Evolutionary conservation across 1,140 invertebrate genomes (phyloP).

Genomic region (Zaprionus tsacasi): DNA sequence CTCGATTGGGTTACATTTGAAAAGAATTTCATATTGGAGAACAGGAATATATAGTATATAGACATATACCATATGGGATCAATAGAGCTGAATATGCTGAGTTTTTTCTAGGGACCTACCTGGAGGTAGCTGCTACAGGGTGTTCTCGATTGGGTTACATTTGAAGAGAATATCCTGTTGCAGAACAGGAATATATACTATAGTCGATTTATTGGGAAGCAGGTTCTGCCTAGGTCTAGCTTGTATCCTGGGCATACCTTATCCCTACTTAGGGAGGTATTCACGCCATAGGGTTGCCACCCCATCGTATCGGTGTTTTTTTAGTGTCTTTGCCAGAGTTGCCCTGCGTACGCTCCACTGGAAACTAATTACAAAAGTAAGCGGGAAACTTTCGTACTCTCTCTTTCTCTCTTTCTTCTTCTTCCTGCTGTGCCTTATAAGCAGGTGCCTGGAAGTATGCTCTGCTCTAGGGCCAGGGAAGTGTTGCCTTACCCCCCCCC

Average conservation of each 20-base stretch:
- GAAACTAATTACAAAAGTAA: slow-evolving; percentile 59
- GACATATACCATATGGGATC: too few relatives aligned
- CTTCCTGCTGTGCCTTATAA: neutral
- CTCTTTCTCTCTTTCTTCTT: neutral
- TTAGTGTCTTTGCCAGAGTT: slow-evolving; percentile 8
- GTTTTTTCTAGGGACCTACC: too few relatives aligned
- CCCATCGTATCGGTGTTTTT: neutral
- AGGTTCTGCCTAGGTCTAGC: too few relatives aligned
- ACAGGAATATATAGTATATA: too few relatives aligned
- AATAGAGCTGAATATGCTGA: too few relatives aligned
- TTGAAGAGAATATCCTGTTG: too few relatives aligned
- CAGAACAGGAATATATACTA: too few relatives aligned
- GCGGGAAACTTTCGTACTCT: slow-evolving; percentile 26
- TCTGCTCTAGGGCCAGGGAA: slow-evolving; percentile 24
- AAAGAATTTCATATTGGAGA: too few relatives aligned
- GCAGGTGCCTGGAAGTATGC: slow-evolving; percentile 45
- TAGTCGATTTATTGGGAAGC: too few relatives aligned
- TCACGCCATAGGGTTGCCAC: neutral
- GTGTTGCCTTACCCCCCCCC: slow-evolving; percentile 32
- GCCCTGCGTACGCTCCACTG: slow-evolving; percentile 12
- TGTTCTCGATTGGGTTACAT: too few relatives aligned
- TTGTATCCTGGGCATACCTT: neutral
- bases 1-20: too few relatives aligned
- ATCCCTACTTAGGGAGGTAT: neutral
- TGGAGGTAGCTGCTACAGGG: too few relatives aligned